Base-by-base conservation (phyloP, 2,113 vertebrate species). In the Eurypyga helias region DNA sequence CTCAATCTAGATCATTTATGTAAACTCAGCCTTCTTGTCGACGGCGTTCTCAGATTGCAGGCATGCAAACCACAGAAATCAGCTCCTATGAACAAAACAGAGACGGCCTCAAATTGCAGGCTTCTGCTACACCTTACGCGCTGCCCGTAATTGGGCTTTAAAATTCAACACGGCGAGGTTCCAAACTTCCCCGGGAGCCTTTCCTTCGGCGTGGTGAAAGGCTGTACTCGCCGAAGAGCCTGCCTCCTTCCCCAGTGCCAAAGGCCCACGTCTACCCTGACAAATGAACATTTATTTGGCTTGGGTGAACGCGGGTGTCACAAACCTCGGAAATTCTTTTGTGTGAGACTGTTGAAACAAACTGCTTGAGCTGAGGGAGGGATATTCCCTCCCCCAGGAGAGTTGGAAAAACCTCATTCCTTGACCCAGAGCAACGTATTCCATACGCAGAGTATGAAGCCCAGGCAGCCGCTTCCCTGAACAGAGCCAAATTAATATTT, bases 11-110 rank as follows among this genome's bases (percentile, higher is more conserved):
- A 98, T 98, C 98, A 98, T 98, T 98, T 98, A 97, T 98, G 98
- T 98, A 98, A 99, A 98, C 98, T 98, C 98, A 98, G 98, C 98
- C 98, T 98, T 98, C 98, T 98, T 98, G 98, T 98, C 98, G 98
- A 98, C 94, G 95, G 91, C 29, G 64, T 83, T 98, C 98, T 99
- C 98, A 84, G 85, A 97, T 99, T 98, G 97, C 98, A 98, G 48
- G 97, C 79, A 80, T 96, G 98, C 97, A 98, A 98, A 98, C 98
- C 98, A 86, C 98, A 98, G 95, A 98, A 98, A 99, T 98, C 98
- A 98, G 98, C 98, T 98, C 97, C 97, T 91, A 97, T 97, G 98
- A 98, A 96, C 98, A 98, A 98, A 98, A 98, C 89, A 97, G 98
- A 98, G 98, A 98, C 97, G 18, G 98, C 90, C 96, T 98, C 97